Conservation (phyloP, 2,888 invertebrate genomes). For the Nasonia oneida region DNA sequence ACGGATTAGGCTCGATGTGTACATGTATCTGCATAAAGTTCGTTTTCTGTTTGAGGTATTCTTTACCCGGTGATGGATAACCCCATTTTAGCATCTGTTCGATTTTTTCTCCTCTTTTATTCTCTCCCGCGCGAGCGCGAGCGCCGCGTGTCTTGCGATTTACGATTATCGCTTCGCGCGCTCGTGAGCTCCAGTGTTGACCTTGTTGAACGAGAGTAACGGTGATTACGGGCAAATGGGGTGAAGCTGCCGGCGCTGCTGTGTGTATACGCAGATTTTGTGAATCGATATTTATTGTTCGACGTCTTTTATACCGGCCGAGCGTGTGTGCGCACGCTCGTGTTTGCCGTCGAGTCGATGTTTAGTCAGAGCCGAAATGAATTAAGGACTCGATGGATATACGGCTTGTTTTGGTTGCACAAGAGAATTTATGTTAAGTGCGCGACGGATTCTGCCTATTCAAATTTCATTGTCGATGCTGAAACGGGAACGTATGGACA, state of each 20-base stretch:
- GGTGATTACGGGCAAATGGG: constrained; percentile 37
- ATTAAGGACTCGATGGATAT: constrained; percentile 18
- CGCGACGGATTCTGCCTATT: constrained; percentile 20
- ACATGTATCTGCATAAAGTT: constrained; percentile 23
- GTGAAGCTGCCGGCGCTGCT: not conserved
- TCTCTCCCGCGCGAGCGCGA: not conserved
- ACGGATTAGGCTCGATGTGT: constrained; percentile 13
- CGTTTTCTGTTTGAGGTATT: constrained; percentile 42
- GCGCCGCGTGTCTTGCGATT: constrained; percentile 39
- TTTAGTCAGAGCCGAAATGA: constrained; percentile 27
- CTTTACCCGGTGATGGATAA: constrained; percentile 53
- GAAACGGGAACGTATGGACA: not conserved
- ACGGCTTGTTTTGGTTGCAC: constrained; percentile 29
- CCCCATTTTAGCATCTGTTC: constrained; percentile 58
- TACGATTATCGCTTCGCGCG: constrained; percentile 50
- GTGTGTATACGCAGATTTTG: constrained; percentile 43
- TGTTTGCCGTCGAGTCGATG: constrained; percentile 15
- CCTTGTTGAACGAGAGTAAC: constrained; percentile 32
- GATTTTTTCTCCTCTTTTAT: constrained; percentile 19
- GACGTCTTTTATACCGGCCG: not conserved
- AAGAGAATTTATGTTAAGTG: constrained; percentile 41
- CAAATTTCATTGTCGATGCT: constrained; percentile 21
- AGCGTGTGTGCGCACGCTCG: not conserved
- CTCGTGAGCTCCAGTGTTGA: constrained; percentile 34
- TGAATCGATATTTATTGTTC: constrained; percentile 50